Base-by-base conservation (phyloP, 2,888 invertebrate species). In the Galerucella nymphaeae region DNA sequence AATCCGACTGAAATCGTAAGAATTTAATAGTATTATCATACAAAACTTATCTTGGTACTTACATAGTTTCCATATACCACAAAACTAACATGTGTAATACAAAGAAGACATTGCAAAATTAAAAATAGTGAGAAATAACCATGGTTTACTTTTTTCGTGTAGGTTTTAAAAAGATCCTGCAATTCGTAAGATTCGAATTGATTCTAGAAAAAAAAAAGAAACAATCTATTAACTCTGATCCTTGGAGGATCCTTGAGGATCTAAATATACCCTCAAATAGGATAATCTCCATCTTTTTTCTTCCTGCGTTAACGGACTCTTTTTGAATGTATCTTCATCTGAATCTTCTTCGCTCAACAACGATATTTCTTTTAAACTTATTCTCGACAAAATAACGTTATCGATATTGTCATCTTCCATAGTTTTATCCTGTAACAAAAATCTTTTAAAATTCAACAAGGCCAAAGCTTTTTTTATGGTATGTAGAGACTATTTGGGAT, bases 71-170 rank as follows among this genome's bases (percentile, higher is more conserved):
- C 64, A 53, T 64, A 73, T 57, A 42, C n/a, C 18, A 81, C 67
- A 42, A 80, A 64, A 45, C 75, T 81, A 75, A 93, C 88, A 82
- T 95, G 94, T 1, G 88, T 85, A 4, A 90, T 86, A 57, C 92
- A 91, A 66, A 94, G 89, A 50, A 91, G 83, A 70, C 91, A 87
- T 82, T 94, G 90, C 64, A 95, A 87, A 23, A 93, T 88, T 76
- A 94, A 89, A 85, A 93, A 94, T 72, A 94, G 90, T 75, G 93
- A 92, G 76, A 95, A 91, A 78, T 94, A 92, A 66, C 93, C 93
- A 85, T 93, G 91, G 82, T 93, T 92, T 74, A 95, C 87, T 80
- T 94, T 92, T 79, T 93, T 91, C 78, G 93, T 93, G 83, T 95
- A 96, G 75, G 90, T 89, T 77, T 91, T 89, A 84, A 93, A 95